phyloP scores from a whole-genome alignment of 53 echinoderm and acorn worm genomes.

The Temnopleurus reevesii region DNA sequence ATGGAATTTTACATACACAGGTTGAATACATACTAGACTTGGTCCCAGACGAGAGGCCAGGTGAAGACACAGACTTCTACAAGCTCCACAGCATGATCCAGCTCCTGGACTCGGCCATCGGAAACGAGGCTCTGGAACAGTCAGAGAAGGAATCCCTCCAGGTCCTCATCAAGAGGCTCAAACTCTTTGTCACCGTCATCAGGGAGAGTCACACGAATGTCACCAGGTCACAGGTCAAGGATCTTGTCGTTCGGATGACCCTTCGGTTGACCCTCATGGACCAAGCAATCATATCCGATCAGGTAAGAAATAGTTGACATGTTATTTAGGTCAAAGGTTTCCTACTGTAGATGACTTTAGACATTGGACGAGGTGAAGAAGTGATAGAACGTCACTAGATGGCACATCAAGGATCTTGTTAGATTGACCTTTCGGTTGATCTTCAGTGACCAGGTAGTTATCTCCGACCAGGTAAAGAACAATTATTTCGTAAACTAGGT shows the following conservation, averaged over 20 bases:
- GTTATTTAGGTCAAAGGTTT: no score
- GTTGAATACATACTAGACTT: constrained; percentile 17
- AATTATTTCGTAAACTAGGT: no score
- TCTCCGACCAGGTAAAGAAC: constrained; percentile 69
- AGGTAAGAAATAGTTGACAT: constrained; percentile 59
- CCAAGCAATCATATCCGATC: constrained; percentile 73
- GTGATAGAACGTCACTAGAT: constrained; percentile 57
- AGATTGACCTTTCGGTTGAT: constrained; percentile 70
- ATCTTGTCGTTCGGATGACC: constrained; percentile 70
- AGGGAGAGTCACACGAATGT: constrained; percentile 59
- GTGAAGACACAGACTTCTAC: constrained; percentile 69
- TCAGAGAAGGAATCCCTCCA: constrained; percentile 83
- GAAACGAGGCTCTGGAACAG: constrained; percentile 69
- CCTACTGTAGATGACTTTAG: no score
- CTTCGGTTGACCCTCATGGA: constrained; percentile 79
- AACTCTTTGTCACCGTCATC: constrained; percentile 72
- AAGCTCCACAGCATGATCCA: constrained; percentile 79
- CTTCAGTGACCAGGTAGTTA: constrained; percentile 79
- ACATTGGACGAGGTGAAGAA: no score
- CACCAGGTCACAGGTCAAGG: constrained; percentile 81
- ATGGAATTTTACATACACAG: no score
- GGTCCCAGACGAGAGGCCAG: constrained; percentile 44
- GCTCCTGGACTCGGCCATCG: constrained; percentile 79
- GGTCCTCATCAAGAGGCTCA: constrained; percentile 62
- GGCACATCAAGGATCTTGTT: constrained; percentile 86